Evolutionary conservation across 2,797 vertebrate species (phyloP).

Genomic region (Bovichtus variegatus): DNA sequence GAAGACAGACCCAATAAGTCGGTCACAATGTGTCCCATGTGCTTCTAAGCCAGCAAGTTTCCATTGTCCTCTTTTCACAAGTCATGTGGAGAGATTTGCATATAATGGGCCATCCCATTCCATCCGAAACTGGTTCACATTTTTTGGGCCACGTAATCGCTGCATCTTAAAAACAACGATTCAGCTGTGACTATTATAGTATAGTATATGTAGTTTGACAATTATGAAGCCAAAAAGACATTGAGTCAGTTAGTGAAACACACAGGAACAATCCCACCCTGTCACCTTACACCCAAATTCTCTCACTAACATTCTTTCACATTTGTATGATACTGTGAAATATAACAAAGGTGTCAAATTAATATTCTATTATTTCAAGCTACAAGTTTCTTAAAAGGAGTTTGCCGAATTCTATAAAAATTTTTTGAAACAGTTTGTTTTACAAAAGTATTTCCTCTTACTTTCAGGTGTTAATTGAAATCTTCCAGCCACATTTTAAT

Average conservation of each 20-base stretch:
- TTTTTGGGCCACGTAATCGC: constrained; percentile 25
- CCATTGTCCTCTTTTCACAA: constrained; percentile 60
- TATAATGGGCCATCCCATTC: constrained; percentile 38
- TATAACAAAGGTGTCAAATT: neutral
- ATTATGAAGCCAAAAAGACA: neutral
- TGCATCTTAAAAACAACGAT: neutral
- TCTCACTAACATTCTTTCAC: neutral
- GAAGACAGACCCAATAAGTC: constrained; percentile 32
- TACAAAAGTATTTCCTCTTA: neutral
- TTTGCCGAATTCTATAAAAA: neutral
- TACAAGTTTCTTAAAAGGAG: neutral
- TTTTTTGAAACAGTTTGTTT: neutral
- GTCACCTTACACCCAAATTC: neutral
- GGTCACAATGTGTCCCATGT: constrained; percentile 54
- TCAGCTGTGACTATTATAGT: neutral
- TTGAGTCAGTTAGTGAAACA: neutral
- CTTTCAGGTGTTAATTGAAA: neutral
- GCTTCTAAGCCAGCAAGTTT: constrained; percentile 43
- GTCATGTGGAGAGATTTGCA: constrained; percentile 50
- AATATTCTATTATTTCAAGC: neutral
- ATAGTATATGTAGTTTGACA: no score
- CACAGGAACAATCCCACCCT: neutral
- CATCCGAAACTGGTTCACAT: constrained; percentile 24
- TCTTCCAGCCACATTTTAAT: neutral
- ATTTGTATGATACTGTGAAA: constrained; percentile 2